phyloP scores from a whole-genome alignment of 2,888 invertebrate species.

The Drosophila multiciliata region DNA sequence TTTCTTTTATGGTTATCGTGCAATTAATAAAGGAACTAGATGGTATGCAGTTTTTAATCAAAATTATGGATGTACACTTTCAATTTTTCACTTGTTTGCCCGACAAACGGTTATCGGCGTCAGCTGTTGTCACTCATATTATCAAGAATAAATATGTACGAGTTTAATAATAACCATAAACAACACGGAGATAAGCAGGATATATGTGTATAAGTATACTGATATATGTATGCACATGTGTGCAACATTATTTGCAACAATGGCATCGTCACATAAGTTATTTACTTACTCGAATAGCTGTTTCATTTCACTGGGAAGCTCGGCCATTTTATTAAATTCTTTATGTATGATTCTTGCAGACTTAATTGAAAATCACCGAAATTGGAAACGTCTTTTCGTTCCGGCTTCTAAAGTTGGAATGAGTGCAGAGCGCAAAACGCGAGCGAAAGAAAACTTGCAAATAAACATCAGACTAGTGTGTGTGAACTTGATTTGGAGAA shows the following conservation, averaged over 20 bases:
- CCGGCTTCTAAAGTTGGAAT: slow-evolving; percentile 46
- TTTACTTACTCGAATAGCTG: slow-evolving; percentile 78
- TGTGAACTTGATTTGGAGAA: slow-evolving; percentile 22
- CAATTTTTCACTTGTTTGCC: neutral
- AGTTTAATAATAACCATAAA: slow-evolving; percentile 32
- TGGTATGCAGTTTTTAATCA: slow-evolving; percentile 6
- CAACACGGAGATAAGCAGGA: slow-evolving; percentile 55
- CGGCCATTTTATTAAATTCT: slow-evolving; percentile 62
- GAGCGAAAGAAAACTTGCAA: slow-evolving; percentile 44
- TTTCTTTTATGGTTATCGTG: slow-evolving; percentile 13
- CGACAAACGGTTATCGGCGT: slow-evolving; percentile 37
- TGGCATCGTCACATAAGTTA: slow-evolving; percentile 34
- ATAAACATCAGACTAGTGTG: slow-evolving; percentile 3
- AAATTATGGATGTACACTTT: slow-evolving; percentile 36
- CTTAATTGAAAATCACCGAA: slow-evolving; percentile 22
- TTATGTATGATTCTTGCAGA: slow-evolving; percentile 24
- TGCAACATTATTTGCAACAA: slow-evolving; percentile 6
- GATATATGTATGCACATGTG: neutral
- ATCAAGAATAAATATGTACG: slow-evolving; percentile 34
- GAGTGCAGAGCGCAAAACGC: slow-evolving; percentile 19
- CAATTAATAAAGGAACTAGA: slow-evolving; percentile 13
- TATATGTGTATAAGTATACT: slow-evolving; percentile 18
- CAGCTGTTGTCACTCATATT: slow-evolving; percentile 30
- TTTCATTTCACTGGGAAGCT: slow-evolving; percentile 69
- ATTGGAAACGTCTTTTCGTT: slow-evolving; percentile 43